Evolutionary conservation across 2,888 invertebrate species (phyloP), one percentile per base, ranked within the genome.

Genomic region (Aplocera efformata): DNA sequence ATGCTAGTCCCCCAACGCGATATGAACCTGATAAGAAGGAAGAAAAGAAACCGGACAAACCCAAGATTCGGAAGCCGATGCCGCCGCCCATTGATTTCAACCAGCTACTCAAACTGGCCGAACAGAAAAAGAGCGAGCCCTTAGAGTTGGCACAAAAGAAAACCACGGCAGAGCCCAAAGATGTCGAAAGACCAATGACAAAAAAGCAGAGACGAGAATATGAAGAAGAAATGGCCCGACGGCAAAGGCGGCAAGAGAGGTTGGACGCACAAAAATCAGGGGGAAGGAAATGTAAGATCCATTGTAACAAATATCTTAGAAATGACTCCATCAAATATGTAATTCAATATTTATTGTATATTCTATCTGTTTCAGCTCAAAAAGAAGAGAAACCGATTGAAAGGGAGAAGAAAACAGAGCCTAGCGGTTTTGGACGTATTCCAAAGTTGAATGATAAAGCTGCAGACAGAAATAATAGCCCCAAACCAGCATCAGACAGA

Each of bases 101-200:
- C 58, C 92, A 94, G 41, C 72, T 97, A 10, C 72, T 97, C 1
- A 94, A 95, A 76, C 79, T 96, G 5, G 96, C 96, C 0, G 94
- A 94, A 56, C 91, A 94, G 64, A 96, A 96, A 67, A 96, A 96
- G 53, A 90, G 91, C 69, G 94, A 96, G 67, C 96, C 96, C 0
- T 71, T 96, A 1, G 89, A 92, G 17, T 62, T 68, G 5, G 69
- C 48, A 4, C 57, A 69, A 5, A 80, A 80, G 49, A 75, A 81
- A 37, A 54, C 42, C 6, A 50, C 58, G 0, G 71, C 92, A 42
- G 88, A 90, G 47, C 82, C 88, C 10, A 45, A 27, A 30, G 92
- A 92, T 44, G 88, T 90, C 0, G 95, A 94, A 53, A 89, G 94
- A 27, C 86, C 92, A 7, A 91, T 96, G 88, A 96, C 96, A 0